Evolutionary conservation across 2,113 vertebrate genomes (phyloP), one percentile per base, ranked within the genome.

Genomic region (Morphnarchus princeps): DNA sequence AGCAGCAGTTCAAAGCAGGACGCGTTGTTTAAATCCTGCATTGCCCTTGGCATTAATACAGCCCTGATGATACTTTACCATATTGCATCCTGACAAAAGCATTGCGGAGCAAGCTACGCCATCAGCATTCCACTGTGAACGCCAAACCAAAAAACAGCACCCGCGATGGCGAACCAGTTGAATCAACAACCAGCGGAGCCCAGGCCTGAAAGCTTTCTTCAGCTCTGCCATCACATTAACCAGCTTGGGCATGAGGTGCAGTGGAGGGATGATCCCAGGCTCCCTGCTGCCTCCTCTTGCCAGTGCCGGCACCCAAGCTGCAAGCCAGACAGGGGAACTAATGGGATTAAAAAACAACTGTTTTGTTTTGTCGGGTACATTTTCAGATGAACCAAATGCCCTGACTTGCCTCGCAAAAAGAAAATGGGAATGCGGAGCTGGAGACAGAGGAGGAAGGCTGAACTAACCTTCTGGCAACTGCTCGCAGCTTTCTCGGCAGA

Each of bases 1-100:
- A 74, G 63, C 25, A 91, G 57, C 57, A 89, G 45, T 57, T 84
- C 87, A 94, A 87, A 92, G 83, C 65, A 82, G 55, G 71, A 87
- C 8, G 4, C 19, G 0, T 14, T 50, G 45, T 61, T 92, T 49
- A 66, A 93, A 89, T 45, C 50, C 59, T 52, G 18, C 32, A 7
- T 38, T 82, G 47, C 47, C 52, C 24, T 20, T 9, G 7, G 43
- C 66, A 43, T 47, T 88, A 61, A 69, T 66, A 40, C 2, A 84
- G 69, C 49, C 34, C 43, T 45, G 21, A 54, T 61, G 67, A 58
- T 31, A 55, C 38, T 36, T 93, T 28, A 29, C 32, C 49, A 5
- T 22, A 71, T 11, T 79, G 69, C 59, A 71, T 47, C 55, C 59
- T 52, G 59, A 89, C 20, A 55, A 73, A 86, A 91, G 81, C 5